These are phyloP conservation scores for Erethizon dorsatum DNA, from an alignment of 2,797 vertebrate genomes.

Conservation along the genomic window DNA sequence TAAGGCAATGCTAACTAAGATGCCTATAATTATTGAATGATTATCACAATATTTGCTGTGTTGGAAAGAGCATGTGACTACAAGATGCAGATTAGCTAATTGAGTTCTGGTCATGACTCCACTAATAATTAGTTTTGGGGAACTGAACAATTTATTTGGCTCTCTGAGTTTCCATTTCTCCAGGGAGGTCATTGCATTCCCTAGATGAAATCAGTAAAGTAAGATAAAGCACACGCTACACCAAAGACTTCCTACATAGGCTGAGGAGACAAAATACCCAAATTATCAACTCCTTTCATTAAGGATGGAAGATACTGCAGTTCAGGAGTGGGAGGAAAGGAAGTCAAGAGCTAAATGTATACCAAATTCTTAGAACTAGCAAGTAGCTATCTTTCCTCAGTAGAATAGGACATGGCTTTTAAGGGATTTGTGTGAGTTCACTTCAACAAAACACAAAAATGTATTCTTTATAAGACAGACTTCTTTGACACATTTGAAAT, in stretches of 20 bases:
- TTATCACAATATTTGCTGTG: neutral
- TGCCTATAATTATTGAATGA: neutral
- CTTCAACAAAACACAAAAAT: slow-evolving; percentile 21
- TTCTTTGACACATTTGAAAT: slow-evolving; percentile 33
- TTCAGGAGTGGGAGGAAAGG: neutral
- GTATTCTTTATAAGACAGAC: neutral
- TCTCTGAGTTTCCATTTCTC: neutral
- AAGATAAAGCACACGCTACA: neutral
- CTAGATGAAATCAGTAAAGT: neutral
- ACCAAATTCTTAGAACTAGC: neutral
- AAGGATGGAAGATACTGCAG: neutral
- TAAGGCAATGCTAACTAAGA: neutral
- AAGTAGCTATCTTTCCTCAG: neutral
- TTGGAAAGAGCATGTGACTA: neutral
- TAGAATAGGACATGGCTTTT: neutral
- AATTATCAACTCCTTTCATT: neutral
- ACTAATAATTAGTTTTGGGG: neutral
- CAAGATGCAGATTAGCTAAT: neutral
- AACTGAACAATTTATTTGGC: neutral
- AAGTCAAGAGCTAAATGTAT: neutral
- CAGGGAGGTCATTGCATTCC: neutral
- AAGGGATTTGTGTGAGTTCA: neutral
- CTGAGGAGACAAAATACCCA: too few relatives aligned
- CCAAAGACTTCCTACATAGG: neutral
- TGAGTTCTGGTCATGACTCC: neutral